Conservation (phyloP, 2,888 invertebrate genomes). For the Dioctria rufipes region DNA sequence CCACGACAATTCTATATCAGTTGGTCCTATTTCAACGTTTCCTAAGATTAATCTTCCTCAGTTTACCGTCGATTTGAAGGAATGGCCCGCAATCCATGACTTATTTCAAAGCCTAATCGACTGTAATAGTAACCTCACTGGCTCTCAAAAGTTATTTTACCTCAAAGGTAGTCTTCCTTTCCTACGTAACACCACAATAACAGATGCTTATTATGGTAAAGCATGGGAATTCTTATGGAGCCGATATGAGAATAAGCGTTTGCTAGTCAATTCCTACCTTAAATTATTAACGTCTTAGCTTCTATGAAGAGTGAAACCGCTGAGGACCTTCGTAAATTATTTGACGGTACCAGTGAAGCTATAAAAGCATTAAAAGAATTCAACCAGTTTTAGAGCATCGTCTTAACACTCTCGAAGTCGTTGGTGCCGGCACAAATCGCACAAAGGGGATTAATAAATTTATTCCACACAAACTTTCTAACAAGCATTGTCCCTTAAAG, state of each 20-base stretch:
- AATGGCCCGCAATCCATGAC: not conserved
- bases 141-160: constrained; percentile 46
- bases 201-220: constrained; percentile 27
- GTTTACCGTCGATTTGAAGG: not conserved
- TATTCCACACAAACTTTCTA: too few species aligned
- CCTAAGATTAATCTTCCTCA: not conserved
- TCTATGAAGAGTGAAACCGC: not conserved
- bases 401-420: too few species aligned
- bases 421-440: too few species aligned
- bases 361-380: not conserved
- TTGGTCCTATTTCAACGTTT: not conserved
- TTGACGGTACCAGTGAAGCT: not conserved
- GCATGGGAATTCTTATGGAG: constrained; percentile 47
- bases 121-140: not conserved
- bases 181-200: constrained; percentile 31
- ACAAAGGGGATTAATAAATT: too few species aligned
- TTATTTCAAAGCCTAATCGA: not conserved
- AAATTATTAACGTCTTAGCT: constrained; percentile 4
- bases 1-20: not conserved
- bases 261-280: constrained; percentile 47
- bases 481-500: too few species aligned
- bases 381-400: too few species aligned
- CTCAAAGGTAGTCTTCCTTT: constrained; percentile 28
- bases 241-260: constrained; percentile 47
- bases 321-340: not conserved